Evolutionary conservation across 2,797 vertebrate genomes (phyloP).

Genomic region (Mus minutoides): DNA sequence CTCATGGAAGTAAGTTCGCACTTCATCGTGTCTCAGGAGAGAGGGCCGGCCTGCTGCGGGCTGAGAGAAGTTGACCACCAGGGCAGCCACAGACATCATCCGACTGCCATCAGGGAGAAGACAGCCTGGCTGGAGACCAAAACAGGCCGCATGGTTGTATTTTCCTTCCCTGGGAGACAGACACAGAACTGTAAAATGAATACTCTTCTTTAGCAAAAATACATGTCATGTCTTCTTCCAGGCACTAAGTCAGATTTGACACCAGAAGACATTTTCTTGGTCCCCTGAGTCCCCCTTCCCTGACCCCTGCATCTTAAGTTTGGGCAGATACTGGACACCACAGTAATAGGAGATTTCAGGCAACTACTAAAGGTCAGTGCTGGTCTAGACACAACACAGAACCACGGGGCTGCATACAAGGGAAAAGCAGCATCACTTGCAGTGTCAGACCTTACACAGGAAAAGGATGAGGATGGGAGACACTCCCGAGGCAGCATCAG

Average conservation of each 20-base stretch:
- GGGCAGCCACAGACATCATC: constrained; percentile 93
- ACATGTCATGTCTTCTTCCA: neutral
- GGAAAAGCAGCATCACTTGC: neutral
- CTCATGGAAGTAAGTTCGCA: constrained; percentile 98
- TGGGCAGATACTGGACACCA: neutral
- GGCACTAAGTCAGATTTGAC: neutral
- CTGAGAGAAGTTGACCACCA: constrained; percentile 95
- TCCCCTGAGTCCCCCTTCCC: neutral
- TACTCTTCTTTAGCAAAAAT: neutral
- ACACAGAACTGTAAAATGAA: neutral
- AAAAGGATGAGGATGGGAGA: neutral
- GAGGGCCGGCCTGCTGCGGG: constrained; percentile 89
- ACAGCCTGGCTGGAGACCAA: constrained; percentile 94
- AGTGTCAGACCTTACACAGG: neutral
- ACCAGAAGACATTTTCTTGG: neutral
- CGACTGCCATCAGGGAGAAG: constrained; percentile 91
- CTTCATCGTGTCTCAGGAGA: constrained; percentile 94
- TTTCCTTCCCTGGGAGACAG: constrained; percentile 92
- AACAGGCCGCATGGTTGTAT: constrained; percentile 96
- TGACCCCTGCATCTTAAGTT: neutral
- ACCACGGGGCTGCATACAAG: neutral
- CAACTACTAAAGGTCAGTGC: neutral
- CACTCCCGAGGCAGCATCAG: neutral
- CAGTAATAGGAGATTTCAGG: neutral
- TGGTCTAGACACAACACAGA: neutral